Conservation (phyloP, 2,888 invertebrate species). For the Griposia aprilina region DNA sequence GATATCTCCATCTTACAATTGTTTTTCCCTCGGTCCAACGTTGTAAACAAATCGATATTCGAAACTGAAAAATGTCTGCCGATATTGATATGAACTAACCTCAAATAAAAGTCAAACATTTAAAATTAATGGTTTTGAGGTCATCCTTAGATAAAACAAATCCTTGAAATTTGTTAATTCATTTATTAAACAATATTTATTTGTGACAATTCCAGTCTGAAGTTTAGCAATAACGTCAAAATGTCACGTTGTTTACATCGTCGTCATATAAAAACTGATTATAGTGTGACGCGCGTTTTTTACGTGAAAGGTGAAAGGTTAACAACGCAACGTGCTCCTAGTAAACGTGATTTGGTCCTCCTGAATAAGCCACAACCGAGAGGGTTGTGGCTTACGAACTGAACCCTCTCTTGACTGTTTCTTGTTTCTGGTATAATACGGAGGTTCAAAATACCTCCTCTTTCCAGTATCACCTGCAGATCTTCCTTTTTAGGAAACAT, state of each 20-base stretch:
- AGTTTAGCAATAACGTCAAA: not conserved
- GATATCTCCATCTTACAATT: constrained; percentile 1
- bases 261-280: not conserved
- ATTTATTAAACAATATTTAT: not conserved
- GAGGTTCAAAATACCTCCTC: not conserved
- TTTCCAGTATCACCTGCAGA: not conserved
- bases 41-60: constrained; percentile 22
- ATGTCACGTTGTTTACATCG: not conserved
- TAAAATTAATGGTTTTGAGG: not conserved
- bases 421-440: not conserved
- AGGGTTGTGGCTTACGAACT: not conserved
- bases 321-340: constrained; percentile 9
- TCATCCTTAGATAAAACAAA: not conserved
- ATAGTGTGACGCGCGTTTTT: constrained; percentile 10
- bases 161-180: not conserved
- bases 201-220: not conserved
- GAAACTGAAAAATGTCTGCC: not conserved
- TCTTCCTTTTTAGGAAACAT: no score
- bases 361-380: not conserved
- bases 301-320: constrained; percentile 13
- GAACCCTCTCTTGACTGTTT: constrained; percentile 2
- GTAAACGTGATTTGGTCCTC: constrained; percentile 16
- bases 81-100: not conserved
- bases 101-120: not conserved
- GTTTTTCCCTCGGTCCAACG: not conserved